Evolutionary conservation across 2,113 vertebrate genomes (phyloP).

Genomic region (Marmota monax): DNA sequence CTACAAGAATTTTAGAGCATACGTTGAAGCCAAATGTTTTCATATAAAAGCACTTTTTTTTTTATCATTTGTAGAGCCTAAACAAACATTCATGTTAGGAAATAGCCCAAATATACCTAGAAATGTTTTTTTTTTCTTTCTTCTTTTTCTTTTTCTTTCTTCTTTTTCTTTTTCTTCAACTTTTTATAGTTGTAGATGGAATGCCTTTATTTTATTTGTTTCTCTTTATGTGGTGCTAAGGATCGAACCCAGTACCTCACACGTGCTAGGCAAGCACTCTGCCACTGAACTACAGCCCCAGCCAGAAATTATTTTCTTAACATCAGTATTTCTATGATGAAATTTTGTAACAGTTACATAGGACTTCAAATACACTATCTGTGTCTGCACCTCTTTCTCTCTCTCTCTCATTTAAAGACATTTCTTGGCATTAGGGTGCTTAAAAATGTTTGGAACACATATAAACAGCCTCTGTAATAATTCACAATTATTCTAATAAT

Average conservation of each 20-base stretch:
- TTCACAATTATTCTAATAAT: slow-evolving; percentile 25
- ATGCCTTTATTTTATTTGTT: too few relatives aligned
- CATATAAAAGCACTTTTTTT: slow-evolving; percentile 35
- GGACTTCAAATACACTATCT: neutral
- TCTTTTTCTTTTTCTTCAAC: too few relatives aligned
- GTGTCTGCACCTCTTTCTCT: neutral
- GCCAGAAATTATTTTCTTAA: slow-evolving; percentile 51
- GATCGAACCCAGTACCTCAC: too few relatives aligned
- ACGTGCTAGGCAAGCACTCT: too few relatives aligned
- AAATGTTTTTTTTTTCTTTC: neutral
- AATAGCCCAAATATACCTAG: neutral
- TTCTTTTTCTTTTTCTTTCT: too few relatives aligned
- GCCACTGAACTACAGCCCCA: too few relatives aligned
- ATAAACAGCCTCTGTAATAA: neutral
- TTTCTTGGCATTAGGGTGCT: neutral
- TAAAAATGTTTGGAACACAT: slow-evolving; percentile 49
- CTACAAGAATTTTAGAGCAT: slow-evolving; percentile 42
- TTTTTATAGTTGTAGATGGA: too few relatives aligned
- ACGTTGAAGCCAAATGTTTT: slow-evolving; percentile 33
- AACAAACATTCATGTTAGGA: slow-evolving; percentile 49
- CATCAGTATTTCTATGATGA: slow-evolving; percentile 33
- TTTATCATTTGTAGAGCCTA: neutral
- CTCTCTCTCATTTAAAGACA: slow-evolving; percentile 21
- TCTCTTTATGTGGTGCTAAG: too few relatives aligned
- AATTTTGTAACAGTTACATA: neutral